Evolutionary conservation across 2,888 invertebrate species (phyloP), one percentile per base, ranked within the genome.

Genomic region (Eudemis profundana): DNA sequence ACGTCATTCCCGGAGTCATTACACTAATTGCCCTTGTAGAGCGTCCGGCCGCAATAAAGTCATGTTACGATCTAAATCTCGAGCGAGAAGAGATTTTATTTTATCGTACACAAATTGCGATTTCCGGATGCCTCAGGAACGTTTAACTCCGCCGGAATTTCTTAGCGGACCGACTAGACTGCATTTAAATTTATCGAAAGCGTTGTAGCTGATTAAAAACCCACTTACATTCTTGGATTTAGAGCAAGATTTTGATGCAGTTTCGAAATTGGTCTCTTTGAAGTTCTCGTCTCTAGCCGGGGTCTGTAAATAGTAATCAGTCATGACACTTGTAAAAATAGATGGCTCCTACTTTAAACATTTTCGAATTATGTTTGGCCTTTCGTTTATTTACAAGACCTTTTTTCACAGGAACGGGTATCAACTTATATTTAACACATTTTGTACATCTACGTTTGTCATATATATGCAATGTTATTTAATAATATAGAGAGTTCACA

Each of bases 181-280:
- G 62, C 70, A 69, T 72, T 72, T 71, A 70, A 69, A 71, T 72
- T 69, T 70, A 68, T 68, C 65, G 64, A 64, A 75, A 64, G 69
- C 62, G 68, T 76, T 79, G 72, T 73, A 74, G 77, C 74, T 78
- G 77, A 78, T 79, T 79, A 78, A 74, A 77, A 76, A 70, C 67
- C 70, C 69, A 74, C 51, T 60, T 40, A 19, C 60, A 23, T 50
- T 33, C 36, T 46, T 14, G 15, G 12, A 51, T 44, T 21, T 14
- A 5, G 36, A 4, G 36, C 17, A 46, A 51, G 44, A 51, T 29
- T 59, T 46, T 47, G 46, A 54, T 47, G 47, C 7, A 47, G 53
- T 10, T 23, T 46, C 33, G n/a, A 42, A 56, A 44, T 56, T 56
- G 29, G 29, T 17, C 4, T 42, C 27, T 42, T 54, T 27, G 21